Base-by-base conservation (phyloP, 2,797 vertebrate genomes). In the Dipus sagitta region DNA sequence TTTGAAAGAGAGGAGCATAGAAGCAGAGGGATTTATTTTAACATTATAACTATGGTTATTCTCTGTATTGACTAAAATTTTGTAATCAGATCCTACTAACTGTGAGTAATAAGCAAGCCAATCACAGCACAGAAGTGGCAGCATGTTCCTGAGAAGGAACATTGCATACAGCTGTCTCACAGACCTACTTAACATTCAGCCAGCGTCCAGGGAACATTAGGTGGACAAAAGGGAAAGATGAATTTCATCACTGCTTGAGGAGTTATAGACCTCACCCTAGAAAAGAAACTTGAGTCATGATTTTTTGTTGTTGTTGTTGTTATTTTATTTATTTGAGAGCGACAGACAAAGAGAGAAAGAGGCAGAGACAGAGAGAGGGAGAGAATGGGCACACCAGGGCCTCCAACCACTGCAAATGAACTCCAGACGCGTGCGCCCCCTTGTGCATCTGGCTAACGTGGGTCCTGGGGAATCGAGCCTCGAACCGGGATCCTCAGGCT, bases 41-140 rank as follows among this genome's bases (percentile, higher is more conserved):
- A 90, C 24, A 79, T 78, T 64, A 11, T 76, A 79, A 88, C 9
- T 20, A 42, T 18, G 34, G 15, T 26, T 64, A 34, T 58, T 90
- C 88, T 78, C 26, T 64, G 47, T 74, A 58, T 92, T n/a, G 21
- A 6, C n/a, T 83, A 77, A 14, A 81, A 81, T 88, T 93, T 92
- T 60, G 10, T 72, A 85, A 77, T 67, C 3, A 81, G 83, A 94
- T 2, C 7, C 85, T 70, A 62, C 70, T 76, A 18, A 87, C 38
- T 75, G 67, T 67, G 47, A 23, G 15, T 60, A 87, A 90, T 82
- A 88, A 72, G 9, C 20, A 89, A 68, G n/a, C 60, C 38, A 47
- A 52, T 28, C 76, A 30, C 0, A 23, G 17, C 60, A n/a, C 30
- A 80, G 23, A 54, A 87, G n/a, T 42, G 8, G 12, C 12, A 79